Evolutionary conservation across 2,113 vertebrate genomes (phyloP), one percentile per base, ranked within the genome.

Genomic region (Cettia cetti): DNA sequence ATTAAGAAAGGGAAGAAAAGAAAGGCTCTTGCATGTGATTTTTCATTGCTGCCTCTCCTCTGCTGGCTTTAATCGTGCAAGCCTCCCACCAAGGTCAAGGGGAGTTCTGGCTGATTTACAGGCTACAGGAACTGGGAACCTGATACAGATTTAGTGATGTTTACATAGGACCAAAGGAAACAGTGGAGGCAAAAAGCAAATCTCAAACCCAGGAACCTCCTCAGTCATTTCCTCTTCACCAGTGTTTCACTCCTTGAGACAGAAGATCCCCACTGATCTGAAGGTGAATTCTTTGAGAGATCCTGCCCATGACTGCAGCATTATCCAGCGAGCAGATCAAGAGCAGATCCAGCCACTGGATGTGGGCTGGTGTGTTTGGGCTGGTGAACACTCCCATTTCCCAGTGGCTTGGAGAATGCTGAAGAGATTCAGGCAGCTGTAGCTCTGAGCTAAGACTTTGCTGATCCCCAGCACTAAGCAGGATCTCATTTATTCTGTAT

Each of bases 21-120:
- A 59, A 64, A 33, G 18, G 16, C 23, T 70, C 30, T 60, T 89
- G 42, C 56, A 53, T 76, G 79, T 88, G n/a, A 66, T 90, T 79
- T 89, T 96, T 94, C 63, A 79, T 76, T 87, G 30, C 61, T 84
- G 52, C 63, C 64, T 90, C 39, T 93, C 59, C 89, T 87, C 50
- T 95, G 47, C 69, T 91, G 82, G 23, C 70, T 92, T 95, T 92
- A 96, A 82, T 93, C 35, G 45, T 27, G 52, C 15, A 59, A 92
- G 57, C 69, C 91, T 95, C 91, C 54, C 61, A 80, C 70, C 33
- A 59, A 72, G 87, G 86, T 94, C 88, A 84, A 61, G 84, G 23
- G 66, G n/a, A 95, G 81, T 92, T 92, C 89, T 96, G 80, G 21
- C 42, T 78, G 82, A 89, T 90, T 93, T 92, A 86, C 42, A 85